Conservation (phyloP, 2,888 invertebrate species). For the Metalampra italica region DNA sequence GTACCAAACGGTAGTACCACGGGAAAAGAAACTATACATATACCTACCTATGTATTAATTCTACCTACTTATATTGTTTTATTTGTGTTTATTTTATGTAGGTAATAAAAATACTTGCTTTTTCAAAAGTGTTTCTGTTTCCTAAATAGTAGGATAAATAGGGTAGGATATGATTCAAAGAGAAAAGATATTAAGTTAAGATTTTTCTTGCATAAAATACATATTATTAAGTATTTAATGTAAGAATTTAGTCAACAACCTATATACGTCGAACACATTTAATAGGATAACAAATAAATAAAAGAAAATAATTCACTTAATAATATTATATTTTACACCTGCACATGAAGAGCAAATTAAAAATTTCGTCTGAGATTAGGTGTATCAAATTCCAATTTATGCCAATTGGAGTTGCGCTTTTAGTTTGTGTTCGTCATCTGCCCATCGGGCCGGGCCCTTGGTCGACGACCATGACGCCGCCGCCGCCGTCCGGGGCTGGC, state of each 20-base stretch:
- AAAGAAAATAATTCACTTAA: background rate
- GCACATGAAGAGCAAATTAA: background rate
- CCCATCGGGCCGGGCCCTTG: conserved; percentile 26
- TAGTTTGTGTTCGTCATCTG: conserved; percentile 25
- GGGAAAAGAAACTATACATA: too few relatives aligned
- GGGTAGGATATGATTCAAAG: too few relatives aligned
- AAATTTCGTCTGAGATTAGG: background rate
- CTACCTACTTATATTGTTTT: too few relatives aligned
- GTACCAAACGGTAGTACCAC: too few relatives aligned
- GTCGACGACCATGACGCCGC: conserved; percentile 23
- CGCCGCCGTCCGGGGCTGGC: background rate
- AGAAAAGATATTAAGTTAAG: too few relatives aligned
- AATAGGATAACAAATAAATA: background rate
- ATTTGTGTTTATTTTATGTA: too few relatives aligned
- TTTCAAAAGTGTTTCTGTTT: too few relatives aligned
- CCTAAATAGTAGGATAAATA: too few relatives aligned
- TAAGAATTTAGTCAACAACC: too few relatives aligned
- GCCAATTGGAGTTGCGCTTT: background rate
- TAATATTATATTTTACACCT: background rate
- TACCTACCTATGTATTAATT: too few relatives aligned
- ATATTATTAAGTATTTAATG: conserved; percentile 24
- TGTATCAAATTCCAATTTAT: background rate
- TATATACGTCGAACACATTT: background rate
- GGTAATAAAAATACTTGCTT: too few relatives aligned
- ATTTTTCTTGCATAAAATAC: too few relatives aligned